Conservation (phyloP, 2,797 vertebrate species). For the Xenops minutus region DNA sequence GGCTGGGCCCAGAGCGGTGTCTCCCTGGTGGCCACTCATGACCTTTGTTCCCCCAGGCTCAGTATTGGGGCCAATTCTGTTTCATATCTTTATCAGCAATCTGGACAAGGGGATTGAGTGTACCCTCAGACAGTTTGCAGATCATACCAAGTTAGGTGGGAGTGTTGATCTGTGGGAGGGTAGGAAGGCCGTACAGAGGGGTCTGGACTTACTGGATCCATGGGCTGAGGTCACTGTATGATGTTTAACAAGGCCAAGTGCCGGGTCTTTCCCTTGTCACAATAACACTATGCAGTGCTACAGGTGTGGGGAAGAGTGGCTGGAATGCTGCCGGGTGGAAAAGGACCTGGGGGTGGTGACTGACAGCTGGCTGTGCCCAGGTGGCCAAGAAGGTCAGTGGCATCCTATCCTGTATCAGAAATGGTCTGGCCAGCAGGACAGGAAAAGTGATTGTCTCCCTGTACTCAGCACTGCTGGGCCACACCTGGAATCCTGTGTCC, state of each 20-base stretch:
- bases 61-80: background rate
- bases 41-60: background rate
- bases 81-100: background rate
- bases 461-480: background rate
- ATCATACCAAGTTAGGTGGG: background rate
- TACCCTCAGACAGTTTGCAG: background rate
- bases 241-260: background rate
- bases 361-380: background rate
- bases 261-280: background rate
- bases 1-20: background rate
- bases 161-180: background rate
- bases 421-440: background rate
- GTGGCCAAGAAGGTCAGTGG: background rate
- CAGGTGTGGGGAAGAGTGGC: background rate
- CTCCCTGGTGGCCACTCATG: background rate
- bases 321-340: background rate
- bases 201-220: background rate
- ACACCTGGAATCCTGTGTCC: fast-evolving
- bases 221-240: too few relatives aligned
- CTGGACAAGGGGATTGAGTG: fast-evolving
- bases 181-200: background rate
- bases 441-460: background rate
- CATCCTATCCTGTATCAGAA: background rate
- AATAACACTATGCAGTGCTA: background rate
- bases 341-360: background rate